Base-by-base conservation (phyloP, 2,113 vertebrate species). In the Brachirus orientalis region DNA sequence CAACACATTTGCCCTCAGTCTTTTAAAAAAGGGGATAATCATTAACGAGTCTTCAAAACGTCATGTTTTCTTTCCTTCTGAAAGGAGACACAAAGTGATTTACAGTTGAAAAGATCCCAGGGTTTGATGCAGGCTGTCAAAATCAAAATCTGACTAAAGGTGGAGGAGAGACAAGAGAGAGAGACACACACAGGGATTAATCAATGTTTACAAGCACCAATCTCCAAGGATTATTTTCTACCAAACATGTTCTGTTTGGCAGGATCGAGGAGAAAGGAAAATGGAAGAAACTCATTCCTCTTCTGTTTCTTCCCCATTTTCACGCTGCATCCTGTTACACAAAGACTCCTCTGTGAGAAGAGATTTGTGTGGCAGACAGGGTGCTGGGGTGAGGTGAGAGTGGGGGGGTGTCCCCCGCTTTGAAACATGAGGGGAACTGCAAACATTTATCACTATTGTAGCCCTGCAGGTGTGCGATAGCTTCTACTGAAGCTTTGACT, bases 321-420 rank as follows among this genome's bases (percentile, higher is more conserved):
- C 74, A 74, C 59, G 59, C 60, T 70, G 81, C 72, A 76, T 52
- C 57, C 57, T 64, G 51, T 58, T 65, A 72, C 64, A 91, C 87
- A 89, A 90, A 86, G 76, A 75, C 58, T 69, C 75, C 82, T 85
- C 82, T 89, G 81, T 90, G 74, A 72, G 82, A 77, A 59, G 63
- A 83, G 78, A 61, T 64, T 57, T 83, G 72, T 74, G 77, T 69
- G 69, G 68, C 54, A 60, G 64, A 2, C 71, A 22, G 18, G 69
- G 33, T 55, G 16, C 33, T 44, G 38, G 44, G 62, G 37, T 36
- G 40, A 44, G 41, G 53, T n/a, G n/a, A n/a, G 55, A 13, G 48
- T 50, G 43, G 37, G 57, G 2, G 36, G 69, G 19, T 43, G 22
- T 6, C 28, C 28, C 2, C 28, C 28, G 3, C 28, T 6, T 2